A percentile compares a stretch with the other conserved stretches of the same genome.
These are phyloP conservation scores for Brachyrhaphis roseni DNA, from an alignment of 2,797 vertebrate species.

Conservation along the genomic window DNA sequence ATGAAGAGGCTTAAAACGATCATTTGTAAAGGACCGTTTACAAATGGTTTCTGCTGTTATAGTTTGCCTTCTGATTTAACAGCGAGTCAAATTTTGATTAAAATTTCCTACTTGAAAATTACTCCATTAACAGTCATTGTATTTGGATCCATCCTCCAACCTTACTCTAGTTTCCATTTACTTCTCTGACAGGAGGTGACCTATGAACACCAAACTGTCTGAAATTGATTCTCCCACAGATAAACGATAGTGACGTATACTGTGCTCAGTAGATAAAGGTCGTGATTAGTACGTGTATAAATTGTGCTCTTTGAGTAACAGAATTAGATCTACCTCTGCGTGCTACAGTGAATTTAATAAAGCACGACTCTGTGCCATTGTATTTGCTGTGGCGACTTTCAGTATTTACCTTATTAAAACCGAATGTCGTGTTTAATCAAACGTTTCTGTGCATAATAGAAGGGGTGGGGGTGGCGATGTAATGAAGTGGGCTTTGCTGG, in stretches of 20 bases:
- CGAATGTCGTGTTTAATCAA: constrained; percentile 52
- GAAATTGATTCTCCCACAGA: not conserved
- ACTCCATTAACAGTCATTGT: not conserved
- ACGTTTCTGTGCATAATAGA: constrained; percentile 54
- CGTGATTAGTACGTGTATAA: constrained; percentile 28
- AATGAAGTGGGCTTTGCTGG: constrained; percentile 40
- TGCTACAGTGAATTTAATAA: constrained; percentile 43
- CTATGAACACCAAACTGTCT: not conserved
- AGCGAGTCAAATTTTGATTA: not conserved
- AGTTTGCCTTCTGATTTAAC: not conserved
- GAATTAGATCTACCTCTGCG: constrained; percentile 39
- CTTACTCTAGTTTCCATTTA: not conserved
- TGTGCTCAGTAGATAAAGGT: not conserved
- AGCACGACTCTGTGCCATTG: constrained; percentile 17
- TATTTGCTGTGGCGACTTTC: constrained; percentile 58
- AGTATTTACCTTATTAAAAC: constrained; percentile 64
- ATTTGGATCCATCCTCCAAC: not conserved
- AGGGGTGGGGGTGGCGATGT: not conserved
- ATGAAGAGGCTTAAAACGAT: not conserved
- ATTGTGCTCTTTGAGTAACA: constrained; percentile 34
- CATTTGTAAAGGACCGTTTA: too few relatives aligned
- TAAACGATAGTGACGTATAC: constrained; percentile 10
- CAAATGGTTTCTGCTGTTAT: not conserved
- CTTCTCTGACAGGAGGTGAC: not conserved
- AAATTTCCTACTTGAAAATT: not conserved